phyloP scores from a whole-genome alignment of 2,113 vertebrate genomes.

The Etheostoma spectabile region DNA sequence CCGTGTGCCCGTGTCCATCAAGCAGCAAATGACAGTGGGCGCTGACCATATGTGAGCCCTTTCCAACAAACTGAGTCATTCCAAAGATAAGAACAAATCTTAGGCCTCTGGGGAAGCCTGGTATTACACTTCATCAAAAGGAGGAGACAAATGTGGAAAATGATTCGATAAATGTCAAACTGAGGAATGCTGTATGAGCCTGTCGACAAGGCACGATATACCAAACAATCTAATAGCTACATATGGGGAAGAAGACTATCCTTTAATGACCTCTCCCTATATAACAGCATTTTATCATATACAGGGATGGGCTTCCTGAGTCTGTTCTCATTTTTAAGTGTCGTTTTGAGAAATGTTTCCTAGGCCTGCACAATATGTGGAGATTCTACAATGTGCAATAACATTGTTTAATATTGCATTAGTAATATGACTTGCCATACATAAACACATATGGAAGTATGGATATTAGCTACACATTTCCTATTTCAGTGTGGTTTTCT shows the following conservation, averaged over 20 bases:
- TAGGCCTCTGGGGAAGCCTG: constrained; percentile 32
- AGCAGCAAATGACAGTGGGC: constrained; percentile 68
- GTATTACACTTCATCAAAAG: constrained; percentile 48
- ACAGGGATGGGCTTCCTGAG: background rate
- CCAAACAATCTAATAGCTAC: background rate
- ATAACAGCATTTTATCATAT: background rate
- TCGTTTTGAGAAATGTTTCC: background rate
- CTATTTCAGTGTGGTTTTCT: too few relatives aligned
- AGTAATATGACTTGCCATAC: too few relatives aligned
- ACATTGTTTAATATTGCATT: too few relatives aligned
- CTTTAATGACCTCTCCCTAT: constrained; percentile 15
- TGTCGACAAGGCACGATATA: background rate
- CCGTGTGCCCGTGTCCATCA: constrained; percentile 62
- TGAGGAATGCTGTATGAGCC: constrained; percentile 29
- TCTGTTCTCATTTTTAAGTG: background rate
- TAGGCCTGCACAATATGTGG: too few relatives aligned
- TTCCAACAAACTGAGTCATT: constrained; percentile 56
- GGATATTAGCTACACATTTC: too few relatives aligned
- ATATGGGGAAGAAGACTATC: background rate
- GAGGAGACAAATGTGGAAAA: constrained; percentile 37
- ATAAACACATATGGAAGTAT: too few relatives aligned
- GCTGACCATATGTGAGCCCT: constrained; percentile 67
- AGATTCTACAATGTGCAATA: too few relatives aligned
- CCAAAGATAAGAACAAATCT: constrained; percentile 50
- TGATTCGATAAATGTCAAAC: constrained; percentile 32